Conservation (phyloP, 2,888 invertebrate species). For the Vandiemenella viatica region DNA sequence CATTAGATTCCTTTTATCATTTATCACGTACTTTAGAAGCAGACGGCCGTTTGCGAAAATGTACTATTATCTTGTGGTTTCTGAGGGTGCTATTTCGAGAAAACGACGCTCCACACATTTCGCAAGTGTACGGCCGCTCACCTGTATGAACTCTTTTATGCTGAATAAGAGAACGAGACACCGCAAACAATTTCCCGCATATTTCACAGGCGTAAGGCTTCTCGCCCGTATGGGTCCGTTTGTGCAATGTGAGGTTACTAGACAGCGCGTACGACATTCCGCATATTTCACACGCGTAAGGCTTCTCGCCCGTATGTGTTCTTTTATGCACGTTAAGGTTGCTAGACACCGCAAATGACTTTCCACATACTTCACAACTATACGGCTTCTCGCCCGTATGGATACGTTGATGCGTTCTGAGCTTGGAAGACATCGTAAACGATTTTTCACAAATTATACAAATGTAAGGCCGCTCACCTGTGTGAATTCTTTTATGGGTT, state of each 20-base stretch:
- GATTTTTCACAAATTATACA: not conserved
- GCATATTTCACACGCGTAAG: too few relatives aligned
- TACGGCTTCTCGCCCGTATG: not conserved
- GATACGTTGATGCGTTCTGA: not conserved
- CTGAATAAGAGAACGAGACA: not conserved
- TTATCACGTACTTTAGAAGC: too few relatives aligned
- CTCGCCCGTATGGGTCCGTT: too few relatives aligned
- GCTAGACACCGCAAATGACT: not conserved
- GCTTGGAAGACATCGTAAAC: not conserved
- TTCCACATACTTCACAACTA: not conserved
- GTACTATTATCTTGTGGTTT: not conserved
- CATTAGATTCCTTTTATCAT: too few relatives aligned
- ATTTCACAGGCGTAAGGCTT: too few relatives aligned
- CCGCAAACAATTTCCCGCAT: not conserved
- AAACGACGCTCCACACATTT: too few relatives aligned
- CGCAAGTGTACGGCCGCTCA: too few relatives aligned
- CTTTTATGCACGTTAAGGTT: not conserved
- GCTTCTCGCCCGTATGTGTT: not conserved
- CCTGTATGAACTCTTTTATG: too few relatives aligned
- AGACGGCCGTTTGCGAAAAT: too few relatives aligned
- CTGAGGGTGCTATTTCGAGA: not conserved
- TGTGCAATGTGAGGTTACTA: too few relatives aligned
- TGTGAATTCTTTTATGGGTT: constrained; percentile 2
- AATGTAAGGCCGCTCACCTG: not conserved
- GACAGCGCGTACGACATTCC: too few relatives aligned